Percentiles rank a stretch among this genome's conserved stretches.
These are phyloP conservation scores for Craseonycteris thonglongyai DNA, from an alignment of 2,113 vertebrate genomes.

Conservation along the genomic window DNA sequence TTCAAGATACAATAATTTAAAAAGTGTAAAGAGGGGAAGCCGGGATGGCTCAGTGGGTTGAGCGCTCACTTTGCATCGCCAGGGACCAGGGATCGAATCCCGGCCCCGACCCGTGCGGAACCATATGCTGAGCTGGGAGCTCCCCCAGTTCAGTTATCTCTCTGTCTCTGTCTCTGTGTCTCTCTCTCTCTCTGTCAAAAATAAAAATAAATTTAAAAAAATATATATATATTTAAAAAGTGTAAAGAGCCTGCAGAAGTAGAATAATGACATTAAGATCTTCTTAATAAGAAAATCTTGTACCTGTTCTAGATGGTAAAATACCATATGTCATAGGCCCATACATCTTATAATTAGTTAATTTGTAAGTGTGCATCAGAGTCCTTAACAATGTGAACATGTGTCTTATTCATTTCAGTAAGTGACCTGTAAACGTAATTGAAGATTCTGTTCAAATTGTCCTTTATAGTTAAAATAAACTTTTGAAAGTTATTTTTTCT, in stretches of 20 bases:
- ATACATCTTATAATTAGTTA: neutral
- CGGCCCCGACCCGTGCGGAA: too few species aligned
- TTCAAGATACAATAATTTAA: neutral
- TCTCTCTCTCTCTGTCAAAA: too few species aligned
- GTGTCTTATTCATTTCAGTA: neutral
- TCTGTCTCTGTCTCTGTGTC: too few species aligned
- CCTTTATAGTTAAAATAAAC: neutral
- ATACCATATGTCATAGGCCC: neutral
- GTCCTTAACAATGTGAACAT: neutral
- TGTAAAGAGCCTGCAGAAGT: neutral
- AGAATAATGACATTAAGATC: neutral
- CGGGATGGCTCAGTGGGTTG: too few species aligned
- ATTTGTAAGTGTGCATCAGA: neutral
- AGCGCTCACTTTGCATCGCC: too few species aligned
- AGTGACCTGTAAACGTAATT: neutral
- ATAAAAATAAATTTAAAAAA: too few species aligned
- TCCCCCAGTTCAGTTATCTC: too few species aligned
- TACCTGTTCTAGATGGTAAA: neutral
- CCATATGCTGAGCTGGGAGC: too few species aligned
- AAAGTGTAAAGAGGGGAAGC: too few species aligned
- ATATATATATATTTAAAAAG: neutral
- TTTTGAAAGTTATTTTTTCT: neutral
- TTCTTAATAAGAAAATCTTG: neutral
- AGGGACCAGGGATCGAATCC: too few species aligned
- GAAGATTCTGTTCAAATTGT: neutral